Evolutionary conservation across 2,113 vertebrate genomes (phyloP).

Genomic region (Coturnix japonica): DNA sequence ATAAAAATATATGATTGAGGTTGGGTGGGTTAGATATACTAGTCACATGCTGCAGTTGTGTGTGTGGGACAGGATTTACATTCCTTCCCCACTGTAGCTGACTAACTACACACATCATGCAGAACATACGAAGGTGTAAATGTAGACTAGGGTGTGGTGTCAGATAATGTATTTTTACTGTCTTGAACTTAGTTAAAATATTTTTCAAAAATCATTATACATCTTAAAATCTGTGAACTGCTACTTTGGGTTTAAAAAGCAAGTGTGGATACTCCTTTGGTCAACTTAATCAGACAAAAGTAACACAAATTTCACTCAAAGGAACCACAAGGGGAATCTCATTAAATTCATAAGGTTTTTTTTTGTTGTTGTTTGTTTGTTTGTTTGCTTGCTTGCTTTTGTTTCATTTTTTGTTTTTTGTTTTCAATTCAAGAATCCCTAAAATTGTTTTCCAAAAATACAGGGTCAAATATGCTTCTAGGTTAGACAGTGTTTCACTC

Average conservation of each 20-base stretch:
- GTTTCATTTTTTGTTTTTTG: no score
- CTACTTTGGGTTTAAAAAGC: not conserved
- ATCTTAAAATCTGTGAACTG: not conserved
- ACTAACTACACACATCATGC: fast-evolving
- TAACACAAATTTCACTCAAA: not conserved
- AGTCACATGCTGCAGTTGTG: not conserved
- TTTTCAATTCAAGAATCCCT: not conserved
- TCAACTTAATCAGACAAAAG: not conserved
- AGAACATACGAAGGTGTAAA: fast-evolving
- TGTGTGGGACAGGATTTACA: not conserved
- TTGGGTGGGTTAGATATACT: not conserved
- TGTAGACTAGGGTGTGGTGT: not conserved
- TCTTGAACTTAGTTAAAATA: fast-evolving
- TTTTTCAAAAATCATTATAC: not conserved
- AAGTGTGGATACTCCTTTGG: not conserved
- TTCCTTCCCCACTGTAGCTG: fast-evolving
- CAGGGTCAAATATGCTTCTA: not conserved
- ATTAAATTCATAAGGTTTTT: not conserved
- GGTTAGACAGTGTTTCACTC: not conserved
- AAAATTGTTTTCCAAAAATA: not conserved
- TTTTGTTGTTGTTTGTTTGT: not conserved
- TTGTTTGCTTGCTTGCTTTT: no score
- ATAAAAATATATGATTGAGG: not conserved
- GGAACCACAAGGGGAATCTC: not conserved
- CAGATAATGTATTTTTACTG: not conserved